Conservation (phyloP, 2,113 vertebrate species). For the Oreotrochilus melanogaster region DNA sequence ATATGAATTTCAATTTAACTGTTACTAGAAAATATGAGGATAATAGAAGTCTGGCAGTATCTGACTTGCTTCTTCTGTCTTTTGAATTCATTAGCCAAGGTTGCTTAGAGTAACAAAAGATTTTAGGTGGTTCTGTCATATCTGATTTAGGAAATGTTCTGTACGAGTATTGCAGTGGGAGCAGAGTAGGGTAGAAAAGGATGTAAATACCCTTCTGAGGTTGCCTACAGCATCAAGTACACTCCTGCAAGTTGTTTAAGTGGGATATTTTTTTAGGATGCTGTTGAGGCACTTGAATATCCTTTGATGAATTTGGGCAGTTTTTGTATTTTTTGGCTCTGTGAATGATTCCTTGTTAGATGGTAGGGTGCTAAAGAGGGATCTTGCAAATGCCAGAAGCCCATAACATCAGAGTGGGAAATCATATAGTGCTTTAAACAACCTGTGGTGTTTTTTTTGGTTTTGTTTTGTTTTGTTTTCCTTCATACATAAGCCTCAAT, state of each 20-base stretch:
- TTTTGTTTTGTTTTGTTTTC: neutral
- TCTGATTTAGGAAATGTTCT: neutral
- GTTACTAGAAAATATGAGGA: conserved; percentile 49
- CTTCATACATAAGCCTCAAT: neutral
- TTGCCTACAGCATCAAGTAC: neutral
- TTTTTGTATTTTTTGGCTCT: neutral
- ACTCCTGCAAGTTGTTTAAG: accelerated
- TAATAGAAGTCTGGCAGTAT: conserved; percentile 43
- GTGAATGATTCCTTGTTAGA: neutral
- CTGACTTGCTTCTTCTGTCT: conserved; percentile 24
- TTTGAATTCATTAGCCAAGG: conserved; percentile 47
- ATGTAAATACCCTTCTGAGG: neutral
- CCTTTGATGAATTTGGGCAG: neutral
- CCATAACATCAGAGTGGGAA: neutral
- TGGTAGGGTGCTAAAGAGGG: neutral
- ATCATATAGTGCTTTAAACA: neutral
- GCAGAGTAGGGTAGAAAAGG: neutral
- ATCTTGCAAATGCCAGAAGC: neutral
- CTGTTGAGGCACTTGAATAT: neutral
- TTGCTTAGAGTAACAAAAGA: neutral
- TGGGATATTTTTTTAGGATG: neutral
- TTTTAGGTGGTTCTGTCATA: conserved; percentile 21
- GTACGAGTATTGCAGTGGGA: neutral
- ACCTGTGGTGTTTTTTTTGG: no score
- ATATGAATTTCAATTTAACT: conserved; percentile 62